Evolutionary conservation across 2,888 invertebrate species (phyloP), one percentile per base, ranked within the genome.

Genomic region (Tetranychus truncatus): DNA sequence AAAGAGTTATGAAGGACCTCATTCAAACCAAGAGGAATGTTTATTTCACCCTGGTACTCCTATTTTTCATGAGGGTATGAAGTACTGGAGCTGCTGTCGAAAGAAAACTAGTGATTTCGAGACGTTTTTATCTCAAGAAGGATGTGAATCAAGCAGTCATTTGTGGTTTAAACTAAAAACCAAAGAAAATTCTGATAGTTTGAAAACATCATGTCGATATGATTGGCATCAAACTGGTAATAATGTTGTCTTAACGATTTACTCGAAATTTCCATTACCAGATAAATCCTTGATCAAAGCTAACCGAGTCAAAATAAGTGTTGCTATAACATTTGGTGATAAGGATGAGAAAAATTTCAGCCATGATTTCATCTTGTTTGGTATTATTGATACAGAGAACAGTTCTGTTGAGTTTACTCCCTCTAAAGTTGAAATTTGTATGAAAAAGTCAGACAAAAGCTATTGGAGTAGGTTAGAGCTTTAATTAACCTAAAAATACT

Each of bases 81-180:
- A 97, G 82, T 97, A 88, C 83, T 97, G 96, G 96, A 90, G 94
- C 0, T 99, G 99, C 82, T 99, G 99, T 82, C 99, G 99, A 81
- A 88, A 90, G 80, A 88, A 89, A 81, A 97, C 97, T 0, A 89
- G 92, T 0, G 97, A 99, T 82, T 99, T 99, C 82, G 88, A 91
- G 76, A 87, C 87, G 1, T 99, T 99, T 81, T 85, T 99, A 75
- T 89, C 88, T 75, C 97, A 97, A 85, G 88, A 87, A 74, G 99
- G 99, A 0, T 99, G 99, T 45, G 11, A 34, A 24, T 18, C n/a
- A 21, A 66, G 34, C 20, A 66, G 34, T 20, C 74, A 74, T 45
- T 67, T 66, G n/a, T 74, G 74, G 74, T 20, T 44, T 44, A 74
- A 74, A 44, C 20, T 21, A 18, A 74, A 69, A 69, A 9, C 46